Evolutionary conservation across 1,140 invertebrate genomes (phyloP), one percentile per base, ranked within the genome.

Genomic region (Gonioctena quinquepunctata): DNA sequence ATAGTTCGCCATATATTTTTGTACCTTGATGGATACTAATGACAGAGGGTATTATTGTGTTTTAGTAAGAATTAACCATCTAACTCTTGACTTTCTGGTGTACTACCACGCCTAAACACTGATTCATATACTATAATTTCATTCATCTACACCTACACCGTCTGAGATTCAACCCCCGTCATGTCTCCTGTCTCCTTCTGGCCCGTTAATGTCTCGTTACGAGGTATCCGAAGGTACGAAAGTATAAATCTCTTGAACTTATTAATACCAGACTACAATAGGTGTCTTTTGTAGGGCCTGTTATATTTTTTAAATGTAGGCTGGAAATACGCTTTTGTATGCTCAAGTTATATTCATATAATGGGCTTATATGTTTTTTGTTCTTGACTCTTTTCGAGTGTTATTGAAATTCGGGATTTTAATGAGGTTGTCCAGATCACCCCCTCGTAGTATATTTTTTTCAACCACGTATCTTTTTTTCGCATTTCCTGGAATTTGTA

Each of bases 111-210:
- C 63, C 63, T 66, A 48, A 49, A 66, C 63, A 66, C 63, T 66
- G 63, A 66, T 66, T 66, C 63, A 66, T 66, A 66, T 66, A 66
- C 63, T 66, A 66, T 66, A 66, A 66, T 66, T 66, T 66, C 63
- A 66, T 66, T 66, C 63, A 66, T 66, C 63, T 66, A 66, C 63
- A 27, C 63, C 63, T 54, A 66, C 63, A 54, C 48, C 48, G 63
- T 66, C 63, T 66, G 63, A 48, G 49, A 19, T 25, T 54, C 63
- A 66, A 66, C 63, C 63, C 63, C 63, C 63, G 63, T 52, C 7
- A 13, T 16, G 5, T 54, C 6, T 23, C 23, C 50, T 16, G 49
- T 66, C 63, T 66, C 63, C 25, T 22, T 66, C 23, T 27, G 25
- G 18, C n/a, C 33, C 23, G 21, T 28, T 27, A 27, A 28, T 6